Conservation (phyloP, 2,113 vertebrate genomes). For the Phocoena sinus region DNA sequence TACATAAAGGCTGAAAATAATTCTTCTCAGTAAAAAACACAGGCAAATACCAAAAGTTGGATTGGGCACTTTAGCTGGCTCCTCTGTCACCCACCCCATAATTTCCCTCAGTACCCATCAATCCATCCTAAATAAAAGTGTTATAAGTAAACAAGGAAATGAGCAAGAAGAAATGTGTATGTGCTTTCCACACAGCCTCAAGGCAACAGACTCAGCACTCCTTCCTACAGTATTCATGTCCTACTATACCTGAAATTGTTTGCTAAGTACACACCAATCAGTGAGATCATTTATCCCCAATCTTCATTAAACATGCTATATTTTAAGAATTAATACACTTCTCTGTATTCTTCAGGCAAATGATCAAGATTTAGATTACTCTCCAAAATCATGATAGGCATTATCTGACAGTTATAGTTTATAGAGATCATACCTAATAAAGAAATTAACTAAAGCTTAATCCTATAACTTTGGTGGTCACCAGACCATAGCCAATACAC, state of each 20-base stretch:
- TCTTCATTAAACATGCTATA: neutral
- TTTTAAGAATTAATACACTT: neutral
- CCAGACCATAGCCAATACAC: neutral
- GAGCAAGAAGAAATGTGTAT: neutral
- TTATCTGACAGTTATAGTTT: neutral
- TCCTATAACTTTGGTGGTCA: neutral
- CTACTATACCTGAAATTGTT: conserved; percentile 7
- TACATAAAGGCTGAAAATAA: neutral
- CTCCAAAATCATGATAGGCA: neutral
- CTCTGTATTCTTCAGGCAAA: neutral
- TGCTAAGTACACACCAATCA: neutral
- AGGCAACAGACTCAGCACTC: neutral
- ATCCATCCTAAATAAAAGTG: neutral
- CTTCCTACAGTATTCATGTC: neutral
- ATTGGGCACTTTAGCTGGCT: neutral
- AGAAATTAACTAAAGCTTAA: neutral
- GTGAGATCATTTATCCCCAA: neutral
- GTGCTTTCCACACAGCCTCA: neutral
- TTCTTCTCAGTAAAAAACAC: neutral
- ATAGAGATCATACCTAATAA: neutral
- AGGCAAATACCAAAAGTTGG: neutral
- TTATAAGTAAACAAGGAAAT: neutral
- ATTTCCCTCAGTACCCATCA: neutral
- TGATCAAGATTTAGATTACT: neutral
- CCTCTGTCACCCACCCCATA: neutral